Percentiles rank a stretch among this genome's conserved stretches.
Evolutionary conservation across 1,140 invertebrate genomes (phyloP).

Genomic region (Heliothis subflexa): DNA sequence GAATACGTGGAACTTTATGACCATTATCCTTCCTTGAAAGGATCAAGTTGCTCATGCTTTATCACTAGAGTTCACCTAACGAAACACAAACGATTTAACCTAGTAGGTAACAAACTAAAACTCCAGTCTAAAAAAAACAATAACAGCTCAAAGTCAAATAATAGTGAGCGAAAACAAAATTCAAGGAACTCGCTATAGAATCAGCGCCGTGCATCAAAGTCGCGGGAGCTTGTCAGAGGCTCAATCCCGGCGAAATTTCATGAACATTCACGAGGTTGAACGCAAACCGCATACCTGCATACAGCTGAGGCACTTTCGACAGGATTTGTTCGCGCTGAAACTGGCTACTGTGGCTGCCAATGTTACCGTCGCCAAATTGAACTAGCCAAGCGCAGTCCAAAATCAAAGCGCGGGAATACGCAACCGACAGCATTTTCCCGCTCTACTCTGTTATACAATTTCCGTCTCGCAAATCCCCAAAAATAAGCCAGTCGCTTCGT

Average conservation of each 20-base stretch:
- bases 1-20: too few species aligned
- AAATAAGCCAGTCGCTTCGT: conserved; percentile 35
- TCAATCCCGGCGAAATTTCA: conserved; percentile 33
- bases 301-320: conserved; percentile 27
- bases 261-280: conserved; percentile 27
- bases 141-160: conserved; percentile 10
- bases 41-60: too few species aligned
- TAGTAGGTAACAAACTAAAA: conserved; percentile 2
- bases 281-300: conserved; percentile 35
- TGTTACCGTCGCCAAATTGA: conserved; percentile 34
- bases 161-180: conserved; percentile 16
- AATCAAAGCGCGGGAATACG: conserved; percentile 24
- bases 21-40: too few species aligned
- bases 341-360: conserved; percentile 23
- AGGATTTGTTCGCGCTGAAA: conserved; percentile 32
- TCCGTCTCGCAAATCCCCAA: conserved; percentile 18
- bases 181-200: conserved; percentile 4
- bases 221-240: conserved; percentile 7
- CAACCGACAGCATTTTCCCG: conserved; percentile 17
- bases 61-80: too few species aligned
- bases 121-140: neutral
- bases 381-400: conserved; percentile 23
- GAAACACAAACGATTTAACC: too few species aligned
- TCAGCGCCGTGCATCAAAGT: conserved; percentile 15
- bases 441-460: conserved; percentile 10